Evolutionary conservation across 37 sponge, comb jelly and placozoan genomes (phyloP).

Genomic region (Eunapius fragilis): DNA sequence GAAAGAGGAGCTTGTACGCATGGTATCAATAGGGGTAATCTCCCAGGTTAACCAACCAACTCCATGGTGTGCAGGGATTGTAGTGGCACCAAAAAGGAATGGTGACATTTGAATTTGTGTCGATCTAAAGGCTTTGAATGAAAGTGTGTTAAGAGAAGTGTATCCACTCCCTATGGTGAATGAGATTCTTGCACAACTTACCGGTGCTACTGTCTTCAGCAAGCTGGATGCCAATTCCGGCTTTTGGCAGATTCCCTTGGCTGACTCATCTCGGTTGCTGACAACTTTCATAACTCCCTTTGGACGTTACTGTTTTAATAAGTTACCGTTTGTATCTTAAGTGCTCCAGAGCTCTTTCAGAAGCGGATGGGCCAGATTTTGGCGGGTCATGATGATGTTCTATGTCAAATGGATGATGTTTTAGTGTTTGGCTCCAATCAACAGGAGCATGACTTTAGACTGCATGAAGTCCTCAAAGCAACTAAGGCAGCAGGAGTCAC

Average conservation of each 20-base stretch:
- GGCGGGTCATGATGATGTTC: constrained; percentile 18
- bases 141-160: neutral
- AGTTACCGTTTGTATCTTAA: constrained; percentile 16
- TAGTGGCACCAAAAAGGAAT: constrained; percentile 2
- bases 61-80: neutral
- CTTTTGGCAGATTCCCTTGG: constrained; percentile 10
- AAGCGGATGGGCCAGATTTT: constrained; percentile 12
- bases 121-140: constrained; percentile 7
- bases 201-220: constrained; percentile 11
- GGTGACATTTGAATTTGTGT: constrained; percentile 11
- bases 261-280: neutral
- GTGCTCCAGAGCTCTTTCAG: constrained; percentile 39
- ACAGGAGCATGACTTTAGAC: constrained; percentile 7
- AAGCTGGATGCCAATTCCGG: constrained; percentile 6
- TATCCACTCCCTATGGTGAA: constrained; percentile 14
- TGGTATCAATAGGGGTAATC: constrained; percentile 1
- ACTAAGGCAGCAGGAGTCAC: neutral
- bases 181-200: constrained; percentile 9
- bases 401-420: constrained; percentile 30
- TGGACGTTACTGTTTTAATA: constrained; percentile 15
- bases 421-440: constrained; percentile 21
- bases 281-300: constrained; percentile 16
- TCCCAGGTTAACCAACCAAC: neutral
- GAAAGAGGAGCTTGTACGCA: constrained; percentile 3
- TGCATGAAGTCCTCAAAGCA: neutral